Conservation (phyloP, 1,140 invertebrate species). For the Platorchestia sp. region DNA sequence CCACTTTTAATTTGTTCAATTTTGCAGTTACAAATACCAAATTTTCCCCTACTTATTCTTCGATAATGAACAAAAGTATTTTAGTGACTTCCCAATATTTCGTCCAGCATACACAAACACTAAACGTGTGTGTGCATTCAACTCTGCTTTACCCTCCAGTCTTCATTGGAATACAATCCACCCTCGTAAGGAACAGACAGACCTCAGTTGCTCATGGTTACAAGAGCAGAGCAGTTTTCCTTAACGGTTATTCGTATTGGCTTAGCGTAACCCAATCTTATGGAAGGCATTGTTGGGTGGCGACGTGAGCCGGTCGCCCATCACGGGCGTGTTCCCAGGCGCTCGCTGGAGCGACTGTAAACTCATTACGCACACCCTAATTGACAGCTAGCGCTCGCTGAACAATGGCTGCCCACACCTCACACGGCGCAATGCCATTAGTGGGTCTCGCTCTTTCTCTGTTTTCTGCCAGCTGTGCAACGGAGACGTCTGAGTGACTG, state of each 20-base stretch:
- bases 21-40: not conserved
- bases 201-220: not conserved
- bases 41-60: not conserved
- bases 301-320: not conserved
- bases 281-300: not conserved
- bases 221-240: not conserved
- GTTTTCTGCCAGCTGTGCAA: not conserved
- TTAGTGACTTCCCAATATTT: not conserved
- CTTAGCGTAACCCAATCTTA: not conserved
- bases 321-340: not conserved
- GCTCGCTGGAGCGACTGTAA: not conserved
- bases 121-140: not conserved
- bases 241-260: conserved; percentile 8
- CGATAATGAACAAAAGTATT: not conserved
- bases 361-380: not conserved
- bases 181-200: not conserved
- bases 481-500: not conserved
- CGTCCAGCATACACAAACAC: not conserved
- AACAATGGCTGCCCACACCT: conserved; percentile 5
- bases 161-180: not conserved
- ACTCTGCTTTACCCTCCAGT: not conserved
- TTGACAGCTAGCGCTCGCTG: not conserved
- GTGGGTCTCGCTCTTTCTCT: not conserved
- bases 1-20: not conserved
- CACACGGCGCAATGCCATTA: not conserved